Base-by-base conservation (phyloP, 2,113 vertebrate species). In the Toxostoma redivivum region DNA sequence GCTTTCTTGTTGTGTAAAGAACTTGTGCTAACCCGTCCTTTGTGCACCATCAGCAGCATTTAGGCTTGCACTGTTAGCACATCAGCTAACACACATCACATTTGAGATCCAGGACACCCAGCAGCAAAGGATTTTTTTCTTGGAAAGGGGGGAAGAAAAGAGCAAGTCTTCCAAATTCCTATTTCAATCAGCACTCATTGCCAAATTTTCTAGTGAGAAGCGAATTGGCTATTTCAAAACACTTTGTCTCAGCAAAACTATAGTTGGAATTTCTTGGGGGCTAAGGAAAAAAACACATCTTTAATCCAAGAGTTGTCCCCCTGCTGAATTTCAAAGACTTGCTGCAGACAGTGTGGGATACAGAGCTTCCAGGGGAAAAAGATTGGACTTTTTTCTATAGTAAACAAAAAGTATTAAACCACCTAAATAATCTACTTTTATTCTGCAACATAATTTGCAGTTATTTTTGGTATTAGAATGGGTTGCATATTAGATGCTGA, bases 281-380 rank as follows among this genome's bases (percentile, higher is more conserved):
- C 88, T 94, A 83, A 90, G 86, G 88, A 54, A 90, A 85, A 93
- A 95, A 95, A 19, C 42, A 78, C 47, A 64, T 86, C 62, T 90
- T 94, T 95, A 96, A 93, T 91, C 93, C 92, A 91, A 85, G 86
- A 66, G 87, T 91, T 93, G 73, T 86, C 81, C 80, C 79, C 45
- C 47, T 86, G 88, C 79, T 96, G 92, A 95, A 95, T 97, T 96
- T 95, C 92, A 96, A 95, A 96, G 93, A 56, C 74, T 93, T 91
- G n/a, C 71, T 88, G 64, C 71, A 94, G 90, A 92, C 47, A 66
- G 18, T 60, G 65, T 53, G 51, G 64, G 71, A 81, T 73, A 77
- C 31, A 71, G 65, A 89, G 67, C 33, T 94, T 86, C 67, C 66
- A 85, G 66, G 33, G n/a, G 20, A 44, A 57, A 69, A 81, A 77